These are phyloP conservation scores for Turnix velox DNA, from an alignment of 2,113 vertebrate genomes.

Conservation along the genomic window DNA sequence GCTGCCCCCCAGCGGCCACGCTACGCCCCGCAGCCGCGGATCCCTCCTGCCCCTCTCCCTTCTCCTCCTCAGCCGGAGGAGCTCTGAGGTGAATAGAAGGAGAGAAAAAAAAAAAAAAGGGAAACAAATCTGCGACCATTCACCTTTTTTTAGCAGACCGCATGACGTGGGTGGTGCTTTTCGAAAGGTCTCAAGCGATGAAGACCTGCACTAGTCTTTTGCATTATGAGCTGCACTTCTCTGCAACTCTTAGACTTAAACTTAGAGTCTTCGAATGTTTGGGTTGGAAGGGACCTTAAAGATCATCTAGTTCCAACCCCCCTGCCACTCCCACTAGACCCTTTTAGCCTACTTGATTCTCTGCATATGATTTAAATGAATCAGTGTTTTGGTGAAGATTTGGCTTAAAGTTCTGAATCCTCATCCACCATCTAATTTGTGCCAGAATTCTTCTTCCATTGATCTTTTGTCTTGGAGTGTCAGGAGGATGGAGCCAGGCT, in stretches of 20 bases:
- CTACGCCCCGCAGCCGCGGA: not conserved
- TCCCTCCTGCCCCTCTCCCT: too few species aligned
- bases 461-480: not conserved
- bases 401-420: not conserved
- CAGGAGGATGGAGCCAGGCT: too few species aligned
- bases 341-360: not conserved
- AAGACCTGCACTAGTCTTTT: not conserved
- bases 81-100: not conserved
- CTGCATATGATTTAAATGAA: not conserved
- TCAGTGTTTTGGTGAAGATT: not conserved
- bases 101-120: too few species aligned
- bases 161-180: not conserved
- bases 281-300: too few species aligned
- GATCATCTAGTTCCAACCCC: too few species aligned
- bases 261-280: too few species aligned
- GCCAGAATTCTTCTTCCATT: not conserved
- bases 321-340: too few species aligned
- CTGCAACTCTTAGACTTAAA: not conserved
- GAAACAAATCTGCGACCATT: not conserved
- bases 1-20: conserved; percentile 37
- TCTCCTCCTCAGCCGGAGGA: too few species aligned
- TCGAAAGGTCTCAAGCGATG: not conserved
- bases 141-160: not conserved
- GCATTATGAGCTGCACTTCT: not conserved
- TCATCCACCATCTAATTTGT: not conserved